Percentiles rank a stretch among this genome's conserved stretches.
Conservation (phyloP, 2,797 vertebrate species). For the Microchirus variegatus region DNA sequence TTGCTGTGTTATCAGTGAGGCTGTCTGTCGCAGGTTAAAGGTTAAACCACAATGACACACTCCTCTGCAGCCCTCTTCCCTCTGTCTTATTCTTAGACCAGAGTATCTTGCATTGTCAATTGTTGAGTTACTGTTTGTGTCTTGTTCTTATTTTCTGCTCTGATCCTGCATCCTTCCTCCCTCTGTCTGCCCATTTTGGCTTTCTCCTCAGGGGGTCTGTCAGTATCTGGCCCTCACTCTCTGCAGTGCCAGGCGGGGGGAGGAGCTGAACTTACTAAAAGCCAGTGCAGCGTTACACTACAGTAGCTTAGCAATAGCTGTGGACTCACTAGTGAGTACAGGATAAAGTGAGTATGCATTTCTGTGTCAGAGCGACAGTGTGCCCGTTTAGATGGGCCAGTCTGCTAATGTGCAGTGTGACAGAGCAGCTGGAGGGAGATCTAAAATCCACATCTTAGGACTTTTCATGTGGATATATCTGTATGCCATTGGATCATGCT, state of each 20-base stretch:
- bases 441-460: not conserved
- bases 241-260: constrained; percentile 32
- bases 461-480: constrained; percentile 41
- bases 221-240: constrained; percentile 31
- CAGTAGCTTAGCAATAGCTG: constrained; percentile 1
- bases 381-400: constrained; percentile 9
- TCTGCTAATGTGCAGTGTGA: constrained; percentile 19
- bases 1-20: constrained; percentile 67
- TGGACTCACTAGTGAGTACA: not conserved
- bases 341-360: constrained; percentile 8
- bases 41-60: constrained; percentile 57
- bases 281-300: constrained; percentile 3
- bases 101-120: constrained; percentile 35
- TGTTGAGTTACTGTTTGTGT: constrained; percentile 40
- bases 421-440: constrained; percentile 13
- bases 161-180: constrained; percentile 57
- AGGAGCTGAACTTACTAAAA: constrained; percentile 37
- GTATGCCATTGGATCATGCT: constrained; percentile 43
- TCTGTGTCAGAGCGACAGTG: constrained; percentile 3
- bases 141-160: constrained; percentile 34
- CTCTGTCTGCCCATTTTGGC: constrained; percentile 43
- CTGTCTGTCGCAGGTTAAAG: constrained; percentile 47
- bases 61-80: constrained; percentile 25
- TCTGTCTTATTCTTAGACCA: constrained; percentile 12
- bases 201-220: constrained; percentile 47